Evolutionary conservation across 2,113 vertebrate species (phyloP), one percentile per base, ranked within the genome.

Genomic region (Australoheros scitulus): DNA sequence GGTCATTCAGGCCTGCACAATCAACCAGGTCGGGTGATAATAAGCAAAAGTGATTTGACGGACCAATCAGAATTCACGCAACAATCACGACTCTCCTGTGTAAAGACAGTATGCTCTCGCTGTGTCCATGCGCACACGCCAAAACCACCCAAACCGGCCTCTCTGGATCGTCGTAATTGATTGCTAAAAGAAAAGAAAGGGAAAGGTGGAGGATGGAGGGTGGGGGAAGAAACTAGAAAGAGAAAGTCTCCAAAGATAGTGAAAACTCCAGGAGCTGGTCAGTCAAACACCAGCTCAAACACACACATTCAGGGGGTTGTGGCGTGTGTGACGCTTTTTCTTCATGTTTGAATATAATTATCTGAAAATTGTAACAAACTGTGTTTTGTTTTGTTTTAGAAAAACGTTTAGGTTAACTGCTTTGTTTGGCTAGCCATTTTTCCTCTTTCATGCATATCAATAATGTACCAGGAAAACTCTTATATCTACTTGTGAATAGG

Each of bases 11-110:
- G 24, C 64, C 41, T 50, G 43, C 43, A 18, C 50, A 70, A 52
- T 20, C 29, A 70, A 17, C 50, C 26, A 32, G 0, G 26, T 17
- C 3, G 0, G 0, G 65, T 20, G 50, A 70, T 29, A 29, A 29
- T 17, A n/a, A n/a, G n/a, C n/a, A n/a, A n/a, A n/a, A n/a, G n/a
- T n/a, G n/a, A n/a, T n/a, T 29, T 15, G 64, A 70, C 3, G 4
- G 38, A 26, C 41, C 41, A 43, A 38, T 64, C 11, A 43, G 63
- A 65, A 26, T n/a, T 17, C 13, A 3, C 11, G 3, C 61, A 24
- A 41, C 38, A 11, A 1, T 64, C 13, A 2, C 2, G 0, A 41
- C n/a, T 65, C 36, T 43, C 22, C 15, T 65, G 38, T n/a, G n/a
- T n/a, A n/a, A n/a, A n/a, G n/a, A n/a, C n/a, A n/a, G n/a, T n/a